Evolutionary conservation across 2,888 invertebrate species (phyloP).

Genomic region (Halictus quadricinctus): DNA sequence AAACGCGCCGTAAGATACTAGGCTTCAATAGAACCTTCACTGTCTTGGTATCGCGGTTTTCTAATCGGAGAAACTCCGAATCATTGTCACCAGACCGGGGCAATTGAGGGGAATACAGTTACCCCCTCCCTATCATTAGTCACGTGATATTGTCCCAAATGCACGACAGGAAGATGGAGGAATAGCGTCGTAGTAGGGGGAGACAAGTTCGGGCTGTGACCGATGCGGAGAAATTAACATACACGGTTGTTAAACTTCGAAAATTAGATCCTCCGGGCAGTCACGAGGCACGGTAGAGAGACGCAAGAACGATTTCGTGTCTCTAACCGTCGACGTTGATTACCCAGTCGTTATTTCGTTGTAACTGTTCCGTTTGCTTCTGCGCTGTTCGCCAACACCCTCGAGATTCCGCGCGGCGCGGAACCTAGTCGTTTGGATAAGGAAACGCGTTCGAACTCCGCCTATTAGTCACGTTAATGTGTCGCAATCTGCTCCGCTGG

Average conservation of each 20-base stretch:
- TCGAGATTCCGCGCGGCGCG: slow-evolving; percentile 26
- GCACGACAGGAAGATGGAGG: too few relatives aligned
- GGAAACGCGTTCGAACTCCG: slow-evolving; percentile 4
- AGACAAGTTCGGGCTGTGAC: not conserved
- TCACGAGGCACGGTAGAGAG: slow-evolving; percentile 6
- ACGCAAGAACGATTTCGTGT: slow-evolving; percentile 21
- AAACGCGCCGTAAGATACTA: not conserved
- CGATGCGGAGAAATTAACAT: slow-evolving; percentile 38
- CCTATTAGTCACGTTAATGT: slow-evolving; percentile 28
- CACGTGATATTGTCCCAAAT: too few relatives aligned
- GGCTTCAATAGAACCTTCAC: not conserved
- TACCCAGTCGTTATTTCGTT: not conserved
- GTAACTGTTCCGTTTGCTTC: slow-evolving; percentile 20
- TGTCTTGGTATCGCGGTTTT: not conserved
- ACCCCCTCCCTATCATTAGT: too few relatives aligned
- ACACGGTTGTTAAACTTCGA: slow-evolving; percentile 5
- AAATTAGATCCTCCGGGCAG: slow-evolving; percentile 11
- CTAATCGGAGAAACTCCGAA: not conserved
- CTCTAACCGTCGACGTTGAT: slow-evolving; percentile 16
- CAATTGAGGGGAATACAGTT: too few relatives aligned
- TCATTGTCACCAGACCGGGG: too few relatives aligned
- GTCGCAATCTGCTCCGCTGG: slow-evolving; percentile 27
- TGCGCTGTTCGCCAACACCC: not conserved
- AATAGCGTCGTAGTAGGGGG: too few relatives aligned
- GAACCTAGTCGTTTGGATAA: slow-evolving; percentile 23